These are phyloP conservation scores for Dryobotodes eremita DNA, from an alignment of 2,888 invertebrate species.

Conservation along the genomic window DNA sequence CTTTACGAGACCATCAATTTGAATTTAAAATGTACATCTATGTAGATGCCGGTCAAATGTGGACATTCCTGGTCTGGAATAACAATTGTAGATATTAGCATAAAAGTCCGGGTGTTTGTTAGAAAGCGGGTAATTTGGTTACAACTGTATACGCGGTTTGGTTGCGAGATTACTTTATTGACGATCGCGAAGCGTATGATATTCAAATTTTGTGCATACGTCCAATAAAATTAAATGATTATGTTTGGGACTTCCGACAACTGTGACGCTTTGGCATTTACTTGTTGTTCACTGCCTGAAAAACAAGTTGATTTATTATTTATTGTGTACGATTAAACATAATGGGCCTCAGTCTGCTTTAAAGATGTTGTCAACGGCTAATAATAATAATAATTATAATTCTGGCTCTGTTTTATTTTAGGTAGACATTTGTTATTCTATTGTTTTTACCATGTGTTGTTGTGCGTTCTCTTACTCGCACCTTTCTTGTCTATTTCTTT, in stretches of 20 bases:
- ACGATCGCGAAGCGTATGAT: constrained; percentile 78
- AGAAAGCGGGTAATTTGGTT: constrained; percentile 91
- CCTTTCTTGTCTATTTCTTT: not conserved
- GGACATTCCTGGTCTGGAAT: constrained; percentile 86
- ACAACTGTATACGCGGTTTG: constrained; percentile 84
- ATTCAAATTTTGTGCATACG: constrained; percentile 81
- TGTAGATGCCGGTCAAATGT: constrained; percentile 90
- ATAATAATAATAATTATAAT: constrained; percentile 48
- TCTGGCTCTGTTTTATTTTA: constrained; percentile 1
- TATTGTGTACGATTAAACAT: constrained; percentile 50
- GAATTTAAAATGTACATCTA: constrained; percentile 89
- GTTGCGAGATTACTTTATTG: constrained; percentile 83
- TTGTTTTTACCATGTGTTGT: not conserved
- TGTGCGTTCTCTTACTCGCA: not conserved
- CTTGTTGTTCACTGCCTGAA: constrained; percentile 64
- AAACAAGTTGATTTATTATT: constrained; percentile 66
- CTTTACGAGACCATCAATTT: constrained; percentile 89
- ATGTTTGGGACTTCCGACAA: constrained; percentile 85
- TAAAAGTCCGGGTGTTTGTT: constrained; percentile 90
- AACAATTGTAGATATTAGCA: constrained; percentile 88
- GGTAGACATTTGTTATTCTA: not conserved
- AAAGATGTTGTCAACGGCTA: constrained; percentile 50
- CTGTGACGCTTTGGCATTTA: constrained; percentile 70
- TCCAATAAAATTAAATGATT: constrained; percentile 83
- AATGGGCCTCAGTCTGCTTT: constrained; percentile 29